Conservation (phyloP, 2,888 invertebrate species). For the Pilophorus perplexus region DNA sequence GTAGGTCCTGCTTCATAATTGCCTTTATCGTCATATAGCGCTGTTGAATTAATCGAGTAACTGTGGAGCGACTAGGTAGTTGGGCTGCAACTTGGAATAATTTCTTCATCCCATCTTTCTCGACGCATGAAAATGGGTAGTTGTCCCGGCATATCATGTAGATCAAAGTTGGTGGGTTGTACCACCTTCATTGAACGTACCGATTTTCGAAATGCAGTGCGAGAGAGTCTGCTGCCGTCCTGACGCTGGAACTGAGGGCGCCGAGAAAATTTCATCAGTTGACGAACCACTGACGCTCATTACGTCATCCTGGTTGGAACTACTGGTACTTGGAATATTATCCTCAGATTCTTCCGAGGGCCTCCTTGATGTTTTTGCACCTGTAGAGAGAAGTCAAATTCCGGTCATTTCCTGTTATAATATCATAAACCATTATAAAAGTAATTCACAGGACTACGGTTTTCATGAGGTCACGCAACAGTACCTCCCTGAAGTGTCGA, state of each 20-base stretch:
- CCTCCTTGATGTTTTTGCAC: no score
- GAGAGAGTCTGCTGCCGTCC: slow-evolving; percentile 23
- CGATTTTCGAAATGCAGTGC: slow-evolving; percentile 13
- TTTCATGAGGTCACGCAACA: no score
- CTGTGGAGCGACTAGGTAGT: neutral
- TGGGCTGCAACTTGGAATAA: slow-evolving; percentile 7
- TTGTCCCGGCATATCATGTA: slow-evolving; percentile 27
- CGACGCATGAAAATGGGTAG: slow-evolving; percentile 25
- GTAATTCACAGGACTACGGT: no score
- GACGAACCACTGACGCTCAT: slow-evolving; percentile 27
- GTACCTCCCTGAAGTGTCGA: no score
- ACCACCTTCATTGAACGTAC: slow-evolving; percentile 29
- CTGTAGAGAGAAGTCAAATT: no score
- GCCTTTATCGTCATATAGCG: slow-evolving; percentile 13
- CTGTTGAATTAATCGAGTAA: slow-evolving; percentile 10
- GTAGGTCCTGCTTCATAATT: slow-evolving; percentile 2
- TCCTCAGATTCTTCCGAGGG: no score
- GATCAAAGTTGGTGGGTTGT: slow-evolving; percentile 13
- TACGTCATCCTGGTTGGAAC: no score
- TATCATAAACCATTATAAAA: no score
- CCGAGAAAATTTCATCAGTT: slow-evolving; percentile 16
- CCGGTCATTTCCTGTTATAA: no score
- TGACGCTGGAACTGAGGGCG: slow-evolving; percentile 13
- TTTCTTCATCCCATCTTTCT: slow-evolving; percentile 25
- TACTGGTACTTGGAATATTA: no score